Conservation (phyloP, 2,888 invertebrate species). For the Polyploca ridens region DNA sequence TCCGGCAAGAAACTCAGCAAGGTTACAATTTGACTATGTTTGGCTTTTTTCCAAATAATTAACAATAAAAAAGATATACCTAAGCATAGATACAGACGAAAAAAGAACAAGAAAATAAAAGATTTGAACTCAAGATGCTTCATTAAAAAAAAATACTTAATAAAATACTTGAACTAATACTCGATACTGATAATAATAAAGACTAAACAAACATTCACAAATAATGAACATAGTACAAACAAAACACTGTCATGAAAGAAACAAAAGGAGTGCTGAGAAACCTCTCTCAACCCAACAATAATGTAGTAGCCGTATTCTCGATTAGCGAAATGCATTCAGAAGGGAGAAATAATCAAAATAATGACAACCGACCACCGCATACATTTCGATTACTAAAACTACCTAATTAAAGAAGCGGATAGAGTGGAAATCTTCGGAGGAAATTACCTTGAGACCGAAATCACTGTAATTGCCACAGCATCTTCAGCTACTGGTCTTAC, state of each 20-base stretch:
- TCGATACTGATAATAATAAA: too few relatives aligned
- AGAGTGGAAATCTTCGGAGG: constrained; percentile 67
- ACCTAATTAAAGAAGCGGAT: constrained; percentile 71
- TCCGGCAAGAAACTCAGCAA: too few relatives aligned
- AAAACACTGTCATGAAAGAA: constrained; percentile 28
- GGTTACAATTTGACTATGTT: too few relatives aligned
- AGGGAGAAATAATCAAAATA: constrained; percentile 67
- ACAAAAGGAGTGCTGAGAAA: constrained; percentile 29
- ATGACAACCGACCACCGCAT: constrained; percentile 70
- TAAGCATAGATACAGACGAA: too few relatives aligned
- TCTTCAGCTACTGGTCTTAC: constrained; percentile 76
- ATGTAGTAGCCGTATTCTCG: constrained; percentile 43
- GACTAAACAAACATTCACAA: too few relatives aligned
- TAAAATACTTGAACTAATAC: too few relatives aligned
- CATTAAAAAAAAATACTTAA: too few relatives aligned
- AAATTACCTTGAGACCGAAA: constrained; percentile 68
- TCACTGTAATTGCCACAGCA: constrained; percentile 70
- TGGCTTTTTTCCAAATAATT: too few relatives aligned
- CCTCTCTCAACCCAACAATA: constrained; percentile 20
- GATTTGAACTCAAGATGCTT: too few relatives aligned
- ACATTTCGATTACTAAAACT: constrained; percentile 76
- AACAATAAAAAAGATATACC: too few relatives aligned
- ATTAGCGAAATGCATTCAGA: constrained; percentile 59
- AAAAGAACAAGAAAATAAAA: too few relatives aligned
- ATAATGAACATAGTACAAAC: background rate